Conservation (phyloP, 2,797 vertebrate species). For the Vireo griseus region DNA sequence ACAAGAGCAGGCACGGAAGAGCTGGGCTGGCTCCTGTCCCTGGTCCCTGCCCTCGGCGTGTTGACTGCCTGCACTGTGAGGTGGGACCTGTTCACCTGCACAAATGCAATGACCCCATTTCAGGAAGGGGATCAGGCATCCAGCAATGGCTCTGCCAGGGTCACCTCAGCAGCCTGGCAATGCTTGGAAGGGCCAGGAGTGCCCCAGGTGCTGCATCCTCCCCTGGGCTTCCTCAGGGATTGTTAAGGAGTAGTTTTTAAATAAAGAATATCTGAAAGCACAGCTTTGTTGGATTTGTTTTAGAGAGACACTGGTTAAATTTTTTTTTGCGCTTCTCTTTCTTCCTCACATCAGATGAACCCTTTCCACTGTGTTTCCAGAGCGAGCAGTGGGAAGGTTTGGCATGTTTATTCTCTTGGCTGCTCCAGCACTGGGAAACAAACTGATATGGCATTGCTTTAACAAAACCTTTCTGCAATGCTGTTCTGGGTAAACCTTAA, state of each 20-base stretch:
- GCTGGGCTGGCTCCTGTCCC: background rate
- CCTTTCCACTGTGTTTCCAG: background rate
- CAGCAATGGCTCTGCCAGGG: accelerated
- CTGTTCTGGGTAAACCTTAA: background rate
- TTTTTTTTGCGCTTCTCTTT: background rate
- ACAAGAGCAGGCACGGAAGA: background rate
- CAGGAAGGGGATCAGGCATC: accelerated
- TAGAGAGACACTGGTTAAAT: background rate
- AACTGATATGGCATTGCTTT: background rate
- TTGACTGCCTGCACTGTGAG: accelerated
- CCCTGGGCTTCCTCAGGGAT: background rate
- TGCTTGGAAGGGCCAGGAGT: accelerated
- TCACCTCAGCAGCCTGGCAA: background rate
- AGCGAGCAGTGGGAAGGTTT: accelerated
- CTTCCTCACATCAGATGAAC: background rate
- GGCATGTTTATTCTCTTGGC: background rate
- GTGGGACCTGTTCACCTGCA: background rate
- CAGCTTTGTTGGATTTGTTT: background rate
- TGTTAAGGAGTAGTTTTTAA: background rate
- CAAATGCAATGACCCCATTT: background rate
- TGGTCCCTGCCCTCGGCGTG: accelerated
- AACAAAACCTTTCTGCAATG: background rate
- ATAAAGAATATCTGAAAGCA: background rate
- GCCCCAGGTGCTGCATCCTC: accelerated
- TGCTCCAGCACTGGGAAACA: background rate